phyloP scores from a whole-genome alignment of 1,140 invertebrate genomes.

The Ectropis grisescens region DNA sequence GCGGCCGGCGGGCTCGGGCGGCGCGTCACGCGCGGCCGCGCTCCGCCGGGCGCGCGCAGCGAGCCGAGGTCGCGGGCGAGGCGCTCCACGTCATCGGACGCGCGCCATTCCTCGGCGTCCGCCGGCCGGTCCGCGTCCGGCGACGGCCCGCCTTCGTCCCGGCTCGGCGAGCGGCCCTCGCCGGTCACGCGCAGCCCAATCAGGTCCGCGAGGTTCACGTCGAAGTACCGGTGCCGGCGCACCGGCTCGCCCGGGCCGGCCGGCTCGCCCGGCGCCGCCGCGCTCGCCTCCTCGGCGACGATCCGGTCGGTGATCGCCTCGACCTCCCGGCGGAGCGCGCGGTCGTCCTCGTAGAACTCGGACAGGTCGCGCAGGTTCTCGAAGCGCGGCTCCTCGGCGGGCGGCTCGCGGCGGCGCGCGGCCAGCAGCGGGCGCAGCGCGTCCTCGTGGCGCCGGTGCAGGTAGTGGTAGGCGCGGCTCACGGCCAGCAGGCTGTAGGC shows the following conservation, averaged over 20 bases:
- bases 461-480: constrained; percentile 54
- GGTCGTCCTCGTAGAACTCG: constrained; percentile 63
- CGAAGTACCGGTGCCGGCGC: constrained; percentile 41
- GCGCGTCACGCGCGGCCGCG: too few species aligned
- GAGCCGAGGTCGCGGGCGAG: constrained; percentile 43
- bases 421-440: constrained; percentile 48
- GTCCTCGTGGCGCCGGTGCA: constrained; percentile 60
- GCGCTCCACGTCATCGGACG: constrained; percentile 45
- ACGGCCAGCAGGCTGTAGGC: constrained; percentile 55
- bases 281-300: constrained; percentile 32
- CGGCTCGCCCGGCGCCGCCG: constrained; percentile 12
- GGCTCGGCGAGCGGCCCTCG: constrained; percentile 35
- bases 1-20: constrained; percentile 54
- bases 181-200: constrained; percentile 47
- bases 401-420: constrained; percentile 29
- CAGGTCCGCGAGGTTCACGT: constrained; percentile 57
- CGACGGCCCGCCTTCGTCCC: constrained; percentile 29
- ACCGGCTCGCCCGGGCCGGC: too few species aligned
- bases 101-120: constrained; percentile 49
- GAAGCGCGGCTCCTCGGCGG: constrained; percentile 23
- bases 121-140: constrained; percentile 36
- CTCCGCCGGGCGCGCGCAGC: too few species aligned
- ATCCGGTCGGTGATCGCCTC: constrained; percentile 45
- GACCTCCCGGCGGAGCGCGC: constrained; percentile 36
- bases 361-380: constrained; percentile 55